Conservation (phyloP, 2,797 vertebrate genomes). For the Antrozous pallidus region DNA sequence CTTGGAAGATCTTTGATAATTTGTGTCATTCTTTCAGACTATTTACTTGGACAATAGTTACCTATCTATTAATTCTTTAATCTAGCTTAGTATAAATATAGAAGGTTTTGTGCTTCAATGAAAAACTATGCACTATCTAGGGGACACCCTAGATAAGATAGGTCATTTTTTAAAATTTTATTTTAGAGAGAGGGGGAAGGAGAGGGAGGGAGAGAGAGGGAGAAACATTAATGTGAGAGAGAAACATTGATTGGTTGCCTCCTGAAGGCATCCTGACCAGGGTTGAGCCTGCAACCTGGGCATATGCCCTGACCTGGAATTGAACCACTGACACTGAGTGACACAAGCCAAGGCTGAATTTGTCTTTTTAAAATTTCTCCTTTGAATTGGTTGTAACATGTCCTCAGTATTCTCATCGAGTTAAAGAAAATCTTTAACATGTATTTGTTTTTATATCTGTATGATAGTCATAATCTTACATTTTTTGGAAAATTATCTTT, state of each 20-base stretch:
- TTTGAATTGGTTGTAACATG: background rate
- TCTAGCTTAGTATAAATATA: background rate
- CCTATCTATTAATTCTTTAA: background rate
- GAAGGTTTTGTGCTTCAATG: background rate
- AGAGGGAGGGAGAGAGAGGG: too few relatives aligned
- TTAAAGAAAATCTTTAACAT: constrained; percentile 23
- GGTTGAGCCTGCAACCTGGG: too few relatives aligned
- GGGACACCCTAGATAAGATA: too few relatives aligned
- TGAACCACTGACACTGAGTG: too few relatives aligned
- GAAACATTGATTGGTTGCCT: too few relatives aligned
- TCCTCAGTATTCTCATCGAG: background rate
- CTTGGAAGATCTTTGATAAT: constrained; percentile 5
- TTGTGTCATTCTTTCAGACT: background rate
- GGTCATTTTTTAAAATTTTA: background rate
- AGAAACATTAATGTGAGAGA: too few relatives aligned
- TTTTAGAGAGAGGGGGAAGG: too few relatives aligned
- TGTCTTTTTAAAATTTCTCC: background rate
- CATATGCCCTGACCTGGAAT: too few relatives aligned
- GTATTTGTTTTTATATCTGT: background rate
- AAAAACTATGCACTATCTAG: background rate
- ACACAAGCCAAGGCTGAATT: too few relatives aligned
- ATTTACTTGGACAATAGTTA: background rate
- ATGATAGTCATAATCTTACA: background rate
- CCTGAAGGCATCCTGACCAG: too few relatives aligned
- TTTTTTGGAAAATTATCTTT: background rate